phyloP scores from a whole-genome alignment of 2,797 vertebrate species.

The Enteromius treurensis region DNA sequence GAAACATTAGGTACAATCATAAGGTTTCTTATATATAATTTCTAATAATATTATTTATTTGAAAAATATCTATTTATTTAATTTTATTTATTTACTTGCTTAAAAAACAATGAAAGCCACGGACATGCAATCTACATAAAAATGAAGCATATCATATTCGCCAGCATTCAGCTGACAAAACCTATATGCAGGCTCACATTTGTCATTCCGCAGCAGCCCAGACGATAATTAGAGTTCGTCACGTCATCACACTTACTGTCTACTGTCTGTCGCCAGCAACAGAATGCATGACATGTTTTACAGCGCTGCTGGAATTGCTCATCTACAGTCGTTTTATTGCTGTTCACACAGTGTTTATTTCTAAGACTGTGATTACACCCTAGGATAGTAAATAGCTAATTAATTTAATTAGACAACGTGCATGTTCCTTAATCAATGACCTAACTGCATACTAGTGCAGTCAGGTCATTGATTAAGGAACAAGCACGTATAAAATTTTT shows the following conservation, averaged over 20 bases:
- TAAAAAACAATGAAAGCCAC: not conserved
- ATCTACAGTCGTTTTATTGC: not conserved
- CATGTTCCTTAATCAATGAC: no score
- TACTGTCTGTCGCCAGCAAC: not conserved
- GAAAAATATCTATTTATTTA: not conserved
- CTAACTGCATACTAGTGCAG: not conserved
- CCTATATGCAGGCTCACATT: not conserved
- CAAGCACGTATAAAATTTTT: not conserved
- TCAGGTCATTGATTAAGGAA: not conserved
- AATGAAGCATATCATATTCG: not conserved
- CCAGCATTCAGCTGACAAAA: constrained; percentile 1
- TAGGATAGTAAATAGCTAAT: constrained; percentile 4
- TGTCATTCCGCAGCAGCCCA: constrained; percentile 14
- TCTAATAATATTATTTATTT: not conserved
- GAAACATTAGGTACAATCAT: not conserved
- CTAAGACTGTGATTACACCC: not conserved
- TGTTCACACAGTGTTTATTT: not conserved
- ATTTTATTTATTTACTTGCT: not conserved
- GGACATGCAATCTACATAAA: not conserved
- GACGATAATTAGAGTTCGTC: not conserved
- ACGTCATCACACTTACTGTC: constrained; percentile 24
- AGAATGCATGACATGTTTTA: constrained; percentile 8
- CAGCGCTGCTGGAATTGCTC: constrained; percentile 6
- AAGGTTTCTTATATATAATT: not conserved
- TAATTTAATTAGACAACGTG: not conserved